These are phyloP conservation scores for Argynnis bischoffii DNA, from an alignment of 2,888 invertebrate genomes.

Conservation along the genomic window DNA sequence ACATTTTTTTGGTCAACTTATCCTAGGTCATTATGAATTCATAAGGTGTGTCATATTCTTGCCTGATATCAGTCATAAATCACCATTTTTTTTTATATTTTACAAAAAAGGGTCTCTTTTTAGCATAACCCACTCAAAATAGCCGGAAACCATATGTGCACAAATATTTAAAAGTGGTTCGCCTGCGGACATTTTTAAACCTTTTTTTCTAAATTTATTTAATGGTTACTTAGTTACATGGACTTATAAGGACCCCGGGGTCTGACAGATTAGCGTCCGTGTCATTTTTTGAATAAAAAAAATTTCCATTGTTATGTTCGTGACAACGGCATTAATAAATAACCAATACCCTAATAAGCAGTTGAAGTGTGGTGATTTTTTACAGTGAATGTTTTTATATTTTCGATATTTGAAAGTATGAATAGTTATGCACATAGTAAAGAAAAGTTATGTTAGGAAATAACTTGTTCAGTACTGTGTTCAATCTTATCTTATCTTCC, in stretches of 20 bases:
- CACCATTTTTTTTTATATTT: constrained; percentile 48
- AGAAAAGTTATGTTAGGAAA: too few relatives aligned
- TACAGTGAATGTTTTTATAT: background rate
- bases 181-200: constrained; percentile 65
- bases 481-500: too few relatives aligned
- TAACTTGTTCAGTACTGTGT: too few relatives aligned
- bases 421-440: too few relatives aligned
- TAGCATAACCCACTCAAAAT: constrained; percentile 79
- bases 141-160: constrained; percentile 80
- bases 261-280: constrained; percentile 73
- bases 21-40: constrained; percentile 51
- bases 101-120: constrained; percentile 64
- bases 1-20: background rate
- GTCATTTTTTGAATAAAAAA: constrained; percentile 63
- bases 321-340: constrained; percentile 76
- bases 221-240: constrained; percentile 76
- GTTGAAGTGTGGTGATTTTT: constrained; percentile 44
- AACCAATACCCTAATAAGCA: constrained; percentile 67
- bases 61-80: constrained; percentile 52
- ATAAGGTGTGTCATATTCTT: constrained; percentile 40
- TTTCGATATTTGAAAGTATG: background rate
- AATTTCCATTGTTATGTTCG: constrained; percentile 60
- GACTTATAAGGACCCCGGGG: constrained; percentile 69
- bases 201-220: constrained; percentile 75
- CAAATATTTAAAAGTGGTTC: constrained; percentile 79